phyloP scores from a whole-genome alignment of 2,113 vertebrate species.

The Callipepla californica region DNA sequence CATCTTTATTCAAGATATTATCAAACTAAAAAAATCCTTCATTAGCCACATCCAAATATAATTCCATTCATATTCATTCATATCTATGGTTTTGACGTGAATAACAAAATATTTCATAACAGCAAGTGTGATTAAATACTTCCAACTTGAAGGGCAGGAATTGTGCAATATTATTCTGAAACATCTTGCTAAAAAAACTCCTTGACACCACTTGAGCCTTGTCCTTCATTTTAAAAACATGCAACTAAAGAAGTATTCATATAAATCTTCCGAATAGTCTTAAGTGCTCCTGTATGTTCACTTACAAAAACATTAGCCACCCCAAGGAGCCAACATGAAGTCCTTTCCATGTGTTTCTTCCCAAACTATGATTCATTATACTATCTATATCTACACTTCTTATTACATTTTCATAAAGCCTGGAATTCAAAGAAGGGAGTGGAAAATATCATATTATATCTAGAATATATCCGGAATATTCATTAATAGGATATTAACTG shows the following conservation, averaged over 20 bases:
- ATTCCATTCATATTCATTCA: conserved; percentile 25
- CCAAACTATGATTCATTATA: background rate
- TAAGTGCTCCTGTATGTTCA: background rate
- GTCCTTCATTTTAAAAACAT: background rate
- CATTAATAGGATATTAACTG: background rate
- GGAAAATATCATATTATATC: background rate
- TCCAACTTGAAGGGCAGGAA: background rate
- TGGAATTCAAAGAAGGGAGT: background rate
- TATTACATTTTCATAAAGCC: background rate
- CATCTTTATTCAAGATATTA: background rate
- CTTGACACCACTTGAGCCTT: background rate
- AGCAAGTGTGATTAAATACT: conserved; percentile 18
- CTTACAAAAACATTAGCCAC: background rate
- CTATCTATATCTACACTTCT: background rate
- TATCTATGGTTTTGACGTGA: conserved; percentile 16
- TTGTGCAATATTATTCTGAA: background rate
- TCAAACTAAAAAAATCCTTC: background rate
- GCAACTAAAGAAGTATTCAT: background rate
- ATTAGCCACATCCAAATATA: background rate
- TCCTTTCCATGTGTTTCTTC: background rate
- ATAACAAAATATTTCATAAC: conserved; percentile 40
- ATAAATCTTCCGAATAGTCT: background rate
- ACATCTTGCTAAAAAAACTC: conserved; percentile 28
- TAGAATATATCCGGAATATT: background rate
- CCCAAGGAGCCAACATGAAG: background rate